These are phyloP conservation scores for Salpingus planirostris DNA, from an alignment of 2,888 invertebrate genomes.

Conservation along the genomic window DNA sequence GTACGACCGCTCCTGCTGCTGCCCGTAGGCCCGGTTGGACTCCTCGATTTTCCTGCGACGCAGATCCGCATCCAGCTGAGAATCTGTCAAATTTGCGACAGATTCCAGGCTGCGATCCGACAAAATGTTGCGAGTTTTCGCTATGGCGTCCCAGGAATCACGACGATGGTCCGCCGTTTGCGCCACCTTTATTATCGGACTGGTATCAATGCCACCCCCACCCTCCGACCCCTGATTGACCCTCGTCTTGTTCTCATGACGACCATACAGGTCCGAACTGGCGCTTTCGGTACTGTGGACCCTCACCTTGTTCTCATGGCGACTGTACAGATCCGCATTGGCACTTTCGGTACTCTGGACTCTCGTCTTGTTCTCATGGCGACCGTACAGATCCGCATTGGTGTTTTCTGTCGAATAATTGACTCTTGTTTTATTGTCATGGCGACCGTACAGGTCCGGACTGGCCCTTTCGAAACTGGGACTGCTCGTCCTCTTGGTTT, in stretches of 20 bases:
- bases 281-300: slow-evolving; percentile 30
- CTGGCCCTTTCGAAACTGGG: slow-evolving; percentile 33
- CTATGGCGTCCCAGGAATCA: slow-evolving; percentile 77
- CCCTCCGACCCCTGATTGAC: slow-evolving; percentile 21
- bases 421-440: slow-evolving; percentile 29
- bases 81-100: slow-evolving; percentile 57
- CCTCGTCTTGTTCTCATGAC: slow-evolving; percentile 29
- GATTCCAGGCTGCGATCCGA: slow-evolving; percentile 63
- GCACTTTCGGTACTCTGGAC: slow-evolving; percentile 17
- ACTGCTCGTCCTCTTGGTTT: slow-evolving; percentile 29
- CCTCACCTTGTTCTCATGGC: slow-evolving; percentile 31
- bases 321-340: no score
- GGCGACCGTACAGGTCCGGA: slow-evolving; percentile 30
- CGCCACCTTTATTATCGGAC: slow-evolving; percentile 52
- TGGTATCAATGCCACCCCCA: slow-evolving; percentile 42
- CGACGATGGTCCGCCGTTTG: slow-evolving; percentile 51
- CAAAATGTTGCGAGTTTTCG: slow-evolving; percentile 68
- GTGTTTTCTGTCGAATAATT: slow-evolving; percentile 27
- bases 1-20: slow-evolving; percentile 24
- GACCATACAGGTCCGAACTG: no score
- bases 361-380: slow-evolving; percentile 32
- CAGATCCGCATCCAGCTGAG: slow-evolving; percentile 44
- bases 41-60: slow-evolving; percentile 31
- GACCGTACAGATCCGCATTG: no score
- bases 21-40: slow-evolving; percentile 19